Evolutionary conservation across 2,797 vertebrate genomes (phyloP).

Genomic region (Neopelma chrysocephalum): DNA sequence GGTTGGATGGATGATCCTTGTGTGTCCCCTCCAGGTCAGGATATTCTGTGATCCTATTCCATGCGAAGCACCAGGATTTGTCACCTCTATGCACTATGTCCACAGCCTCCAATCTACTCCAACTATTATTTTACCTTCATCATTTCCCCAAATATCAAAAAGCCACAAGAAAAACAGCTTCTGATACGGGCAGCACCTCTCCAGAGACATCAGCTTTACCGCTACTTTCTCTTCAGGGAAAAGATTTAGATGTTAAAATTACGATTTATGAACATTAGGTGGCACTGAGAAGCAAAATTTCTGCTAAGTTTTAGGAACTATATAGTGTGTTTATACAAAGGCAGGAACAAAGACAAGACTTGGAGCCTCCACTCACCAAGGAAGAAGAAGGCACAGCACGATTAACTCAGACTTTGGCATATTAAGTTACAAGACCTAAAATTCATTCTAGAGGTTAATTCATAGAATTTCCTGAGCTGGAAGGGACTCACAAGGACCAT

Average conservation of each 20-base stretch:
- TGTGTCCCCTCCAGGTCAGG: not conserved
- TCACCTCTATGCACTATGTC: not conserved
- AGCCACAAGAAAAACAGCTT: not conserved
- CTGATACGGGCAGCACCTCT: not conserved
- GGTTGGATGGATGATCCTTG: rapidly evolving
- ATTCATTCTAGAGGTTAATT: not conserved
- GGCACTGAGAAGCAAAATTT: not conserved
- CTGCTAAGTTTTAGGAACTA: not conserved
- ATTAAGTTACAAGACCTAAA: not conserved
- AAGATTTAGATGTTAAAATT: not conserved
- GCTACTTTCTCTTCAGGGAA: not conserved
- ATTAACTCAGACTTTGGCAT: not conserved
- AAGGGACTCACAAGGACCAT: not conserved
- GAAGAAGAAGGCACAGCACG: not conserved
- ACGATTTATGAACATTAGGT: not conserved
- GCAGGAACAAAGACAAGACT: not conserved
- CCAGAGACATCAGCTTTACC: not conserved
- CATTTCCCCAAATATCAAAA: not conserved
- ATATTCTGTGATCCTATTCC: not conserved
- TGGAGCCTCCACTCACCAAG: not conserved
- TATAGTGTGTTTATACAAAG: rapidly evolving
- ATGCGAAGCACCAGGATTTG: not conserved
- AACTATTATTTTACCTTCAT: not conserved
- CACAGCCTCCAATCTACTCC: not conserved
- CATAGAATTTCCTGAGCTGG: not conserved